Evolutionary conservation across 2,888 invertebrate genomes (phyloP).

Genomic region (Habrosyne pyritoides): DNA sequence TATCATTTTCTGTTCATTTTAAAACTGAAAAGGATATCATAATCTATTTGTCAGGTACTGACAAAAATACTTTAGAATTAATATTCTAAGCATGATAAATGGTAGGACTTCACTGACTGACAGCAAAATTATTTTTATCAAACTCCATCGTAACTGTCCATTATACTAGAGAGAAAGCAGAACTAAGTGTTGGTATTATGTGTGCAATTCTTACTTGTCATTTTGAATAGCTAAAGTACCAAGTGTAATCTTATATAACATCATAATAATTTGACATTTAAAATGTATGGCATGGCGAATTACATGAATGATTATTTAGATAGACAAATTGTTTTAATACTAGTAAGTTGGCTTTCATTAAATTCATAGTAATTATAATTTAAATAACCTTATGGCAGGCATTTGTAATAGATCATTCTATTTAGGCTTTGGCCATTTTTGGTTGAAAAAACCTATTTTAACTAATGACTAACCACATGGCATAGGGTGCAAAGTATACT

Average conservation of each 20-base stretch:
- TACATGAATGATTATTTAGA: neutral
- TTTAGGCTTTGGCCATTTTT: too few relatives aligned
- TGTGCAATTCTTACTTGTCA: neutral
- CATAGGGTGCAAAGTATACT: too few relatives aligned
- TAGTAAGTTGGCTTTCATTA: too few relatives aligned
- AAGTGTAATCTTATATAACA: neutral
- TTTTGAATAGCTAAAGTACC: neutral
- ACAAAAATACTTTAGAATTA: neutral
- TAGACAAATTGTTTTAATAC: neutral
- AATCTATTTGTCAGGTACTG: too few relatives aligned
- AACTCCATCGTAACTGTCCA: neutral
- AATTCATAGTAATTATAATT: too few relatives aligned
- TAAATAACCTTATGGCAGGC: too few relatives aligned
- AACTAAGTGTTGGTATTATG: constrained; percentile 1
- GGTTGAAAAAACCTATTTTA: too few relatives aligned
- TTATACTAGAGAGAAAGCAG: neutral
- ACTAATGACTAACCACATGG: too few relatives aligned
- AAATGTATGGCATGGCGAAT: neutral
- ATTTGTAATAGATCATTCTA: too few relatives aligned
- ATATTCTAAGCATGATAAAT: neutral
- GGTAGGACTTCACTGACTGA: neutral
- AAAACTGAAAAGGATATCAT: too few relatives aligned
- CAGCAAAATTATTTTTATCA: neutral
- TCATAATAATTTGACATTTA: constrained; percentile 1
- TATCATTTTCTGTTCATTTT: too few relatives aligned